Evolutionary conservation across 2,797 vertebrate species (phyloP).

Genomic region (Cheirogaleus major): DNA sequence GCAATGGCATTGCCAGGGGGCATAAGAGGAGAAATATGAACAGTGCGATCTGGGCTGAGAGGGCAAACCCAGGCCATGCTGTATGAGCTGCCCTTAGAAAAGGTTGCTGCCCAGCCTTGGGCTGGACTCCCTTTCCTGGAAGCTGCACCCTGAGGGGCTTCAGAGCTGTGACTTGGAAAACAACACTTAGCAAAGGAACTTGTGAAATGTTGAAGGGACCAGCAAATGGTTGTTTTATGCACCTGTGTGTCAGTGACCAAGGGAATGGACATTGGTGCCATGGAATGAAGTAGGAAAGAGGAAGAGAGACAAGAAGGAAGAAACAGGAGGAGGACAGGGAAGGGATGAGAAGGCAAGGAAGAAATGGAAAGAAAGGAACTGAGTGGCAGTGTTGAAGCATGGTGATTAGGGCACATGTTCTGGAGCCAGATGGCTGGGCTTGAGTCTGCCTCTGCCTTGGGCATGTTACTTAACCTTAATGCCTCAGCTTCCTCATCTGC

Average conservation of each 20-base stretch:
- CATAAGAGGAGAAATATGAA: not conserved
- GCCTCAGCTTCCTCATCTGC: not conserved
- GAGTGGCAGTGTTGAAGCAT: rapidly evolving
- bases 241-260: not conserved
- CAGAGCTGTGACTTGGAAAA: not conserved
- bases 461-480: no score
- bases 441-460: not conserved
- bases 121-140: not conserved
- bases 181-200: not conserved
- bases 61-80: not conserved
- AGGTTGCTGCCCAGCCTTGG: not conserved
- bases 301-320: rapidly evolving
- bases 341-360: not conserved
- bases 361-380: not conserved
- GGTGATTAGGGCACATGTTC: rapidly evolving
- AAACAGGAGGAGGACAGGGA: not conserved
- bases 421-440: not conserved
- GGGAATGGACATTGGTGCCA: not conserved
- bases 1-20: not conserved
- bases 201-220: not conserved
- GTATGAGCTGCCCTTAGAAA: not conserved
- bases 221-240: not conserved
- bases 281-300: not conserved
- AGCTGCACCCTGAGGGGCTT: not conserved
- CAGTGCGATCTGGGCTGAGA: not conserved